phyloP scores from a whole-genome alignment of 2,797 vertebrate genomes.

The Karalla daura region DNA sequence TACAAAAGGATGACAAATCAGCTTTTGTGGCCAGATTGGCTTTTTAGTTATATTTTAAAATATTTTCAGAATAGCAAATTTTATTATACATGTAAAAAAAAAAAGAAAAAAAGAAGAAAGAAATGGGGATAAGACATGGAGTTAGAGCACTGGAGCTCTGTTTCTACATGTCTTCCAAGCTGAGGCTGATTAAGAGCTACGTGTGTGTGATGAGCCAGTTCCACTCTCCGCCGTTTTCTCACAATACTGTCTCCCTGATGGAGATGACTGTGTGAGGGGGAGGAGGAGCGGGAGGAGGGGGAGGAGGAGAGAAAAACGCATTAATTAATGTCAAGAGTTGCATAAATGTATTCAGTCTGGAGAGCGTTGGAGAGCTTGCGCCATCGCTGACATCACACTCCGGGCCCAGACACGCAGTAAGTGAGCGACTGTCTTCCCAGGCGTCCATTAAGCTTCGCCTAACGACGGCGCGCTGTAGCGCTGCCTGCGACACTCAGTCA shows the following conservation, averaged over 20 bases:
- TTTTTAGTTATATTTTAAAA: background rate
- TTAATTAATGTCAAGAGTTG: slow-evolving; percentile 51
- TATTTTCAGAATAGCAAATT: background rate
- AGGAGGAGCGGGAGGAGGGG: background rate
- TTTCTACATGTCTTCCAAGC: background rate
- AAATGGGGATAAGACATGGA: background rate
- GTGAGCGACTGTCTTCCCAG: slow-evolving; percentile 64
- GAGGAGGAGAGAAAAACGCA: slow-evolving; percentile 16
- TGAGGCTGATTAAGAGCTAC: background rate
- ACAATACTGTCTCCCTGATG: slow-evolving; percentile 5
- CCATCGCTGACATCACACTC: slow-evolving; percentile 23
- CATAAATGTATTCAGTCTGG: slow-evolving; percentile 22
- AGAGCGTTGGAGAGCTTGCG: slow-evolving; percentile 33
- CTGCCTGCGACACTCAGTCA: slow-evolving; percentile 52
- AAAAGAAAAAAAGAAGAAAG: too few species aligned
- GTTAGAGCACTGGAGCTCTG: background rate
- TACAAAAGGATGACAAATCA: background rate
- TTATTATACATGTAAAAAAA: background rate
- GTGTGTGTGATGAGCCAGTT: slow-evolving; percentile 29
- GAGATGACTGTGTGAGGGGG: background rate
- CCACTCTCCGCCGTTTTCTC: slow-evolving; percentile 17
- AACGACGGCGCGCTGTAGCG: slow-evolving; percentile 70
- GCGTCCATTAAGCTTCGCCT: slow-evolving; percentile 72
- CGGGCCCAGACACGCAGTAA: slow-evolving; percentile 61
- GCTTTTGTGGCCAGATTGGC: background rate